Conservation (phyloP, 2,797 vertebrate species). For the Pogonophryne albipinna region DNA sequence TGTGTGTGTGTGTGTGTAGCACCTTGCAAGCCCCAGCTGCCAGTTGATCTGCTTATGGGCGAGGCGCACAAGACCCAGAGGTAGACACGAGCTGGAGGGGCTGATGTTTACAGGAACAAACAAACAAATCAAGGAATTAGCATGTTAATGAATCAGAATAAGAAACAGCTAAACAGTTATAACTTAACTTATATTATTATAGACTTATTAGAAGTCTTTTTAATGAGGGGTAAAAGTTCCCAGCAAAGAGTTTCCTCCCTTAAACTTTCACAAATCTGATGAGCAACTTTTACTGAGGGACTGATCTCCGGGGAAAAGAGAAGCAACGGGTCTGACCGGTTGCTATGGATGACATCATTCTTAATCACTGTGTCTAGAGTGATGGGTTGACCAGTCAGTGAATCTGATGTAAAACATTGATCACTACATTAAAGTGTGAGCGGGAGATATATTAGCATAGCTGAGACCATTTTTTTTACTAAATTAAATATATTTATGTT, state of each 20-base stretch:
- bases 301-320: background rate
- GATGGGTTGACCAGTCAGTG: background rate
- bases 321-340: background rate
- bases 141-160: background rate
- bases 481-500: background rate
- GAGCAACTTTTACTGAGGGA: background rate
- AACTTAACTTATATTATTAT: background rate
- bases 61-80: constrained; percentile 88
- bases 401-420: background rate
- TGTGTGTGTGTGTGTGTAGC: constrained; percentile 30
- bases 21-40: constrained; percentile 95
- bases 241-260: background rate
- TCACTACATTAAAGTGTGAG: background rate
- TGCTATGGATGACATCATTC: background rate
- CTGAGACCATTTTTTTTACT: background rate
- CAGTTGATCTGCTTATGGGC: constrained; percentile 95
- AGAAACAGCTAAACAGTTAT: background rate
- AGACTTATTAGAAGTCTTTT: too few relatives aligned
- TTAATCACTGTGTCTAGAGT: background rate
- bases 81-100: constrained; percentile 91
- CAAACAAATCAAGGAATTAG: background rate
- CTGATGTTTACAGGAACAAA: constrained; percentile 76
- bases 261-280: background rate
- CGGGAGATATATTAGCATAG: background rate
- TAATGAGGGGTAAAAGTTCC: background rate